These are phyloP conservation scores for Brachionus calyciflorus DNA, from an alignment of 1,140 invertebrate species.

Conservation along the genomic window DNA sequence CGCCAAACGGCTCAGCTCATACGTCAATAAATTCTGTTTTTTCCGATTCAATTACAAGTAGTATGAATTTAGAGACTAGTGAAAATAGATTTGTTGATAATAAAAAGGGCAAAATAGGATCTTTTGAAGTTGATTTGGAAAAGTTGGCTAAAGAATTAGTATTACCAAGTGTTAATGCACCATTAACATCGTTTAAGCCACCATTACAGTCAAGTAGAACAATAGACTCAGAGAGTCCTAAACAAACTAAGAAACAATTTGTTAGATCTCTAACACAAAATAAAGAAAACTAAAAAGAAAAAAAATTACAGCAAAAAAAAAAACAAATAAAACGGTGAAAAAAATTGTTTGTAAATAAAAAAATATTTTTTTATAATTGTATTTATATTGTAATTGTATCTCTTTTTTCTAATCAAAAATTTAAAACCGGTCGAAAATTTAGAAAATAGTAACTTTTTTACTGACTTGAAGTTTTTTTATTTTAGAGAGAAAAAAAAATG, in stretches of 20 bases:
- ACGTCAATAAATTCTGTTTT: slow-evolving; percentile 11
- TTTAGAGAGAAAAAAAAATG: too few species aligned
- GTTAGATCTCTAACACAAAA: slow-evolving; percentile 29
- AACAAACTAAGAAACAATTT: neutral
- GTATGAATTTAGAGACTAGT: neutral
- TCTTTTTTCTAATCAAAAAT: too few species aligned
- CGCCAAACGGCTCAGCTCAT: neutral
- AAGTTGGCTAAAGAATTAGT: slow-evolving; percentile 28
- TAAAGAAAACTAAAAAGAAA: too few species aligned
- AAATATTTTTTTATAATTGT: too few species aligned
- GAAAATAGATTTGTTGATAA: neutral
- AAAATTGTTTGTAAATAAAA: too few species aligned
- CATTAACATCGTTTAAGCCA: slow-evolving; percentile 39
- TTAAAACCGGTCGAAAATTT: too few species aligned
- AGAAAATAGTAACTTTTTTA: too few species aligned
- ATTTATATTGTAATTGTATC: too few species aligned
- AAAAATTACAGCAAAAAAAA: too few species aligned
- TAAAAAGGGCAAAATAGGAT: slow-evolving; percentile 34
- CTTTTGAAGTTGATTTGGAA: slow-evolving; percentile 43
- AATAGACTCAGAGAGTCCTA: neutral
- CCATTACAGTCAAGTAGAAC: slow-evolving; percentile 34
- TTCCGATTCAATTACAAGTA: neutral
- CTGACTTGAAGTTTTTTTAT: too few species aligned
- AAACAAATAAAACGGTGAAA: too few species aligned
- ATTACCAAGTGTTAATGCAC: neutral